phyloP scores from a whole-genome alignment of 2,797 vertebrate genomes.

The Acomys russatus region DNA sequence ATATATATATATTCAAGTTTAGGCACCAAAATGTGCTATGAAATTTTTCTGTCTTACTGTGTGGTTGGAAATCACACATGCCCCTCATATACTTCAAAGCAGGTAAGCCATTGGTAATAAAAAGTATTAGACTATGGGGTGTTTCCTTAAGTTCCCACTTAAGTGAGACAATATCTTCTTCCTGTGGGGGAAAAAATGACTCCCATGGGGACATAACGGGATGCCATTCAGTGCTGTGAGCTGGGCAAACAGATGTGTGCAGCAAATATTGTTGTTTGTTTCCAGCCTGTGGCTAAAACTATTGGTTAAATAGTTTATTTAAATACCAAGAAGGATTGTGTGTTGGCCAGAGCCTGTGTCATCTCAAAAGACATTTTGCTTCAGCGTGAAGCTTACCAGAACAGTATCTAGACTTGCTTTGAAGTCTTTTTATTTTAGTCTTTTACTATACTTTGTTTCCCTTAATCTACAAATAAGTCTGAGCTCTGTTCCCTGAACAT shows the following conservation, averaged over 20 bases:
- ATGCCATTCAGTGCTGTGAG: background rate
- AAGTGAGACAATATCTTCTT: constrained; percentile 25
- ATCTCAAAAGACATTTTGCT: constrained; percentile 53
- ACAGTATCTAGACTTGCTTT: background rate
- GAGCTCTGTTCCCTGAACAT: background rate
- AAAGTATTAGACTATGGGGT: constrained; percentile 64
- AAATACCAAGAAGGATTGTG: constrained; percentile 62
- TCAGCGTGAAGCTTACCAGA: constrained; percentile 1
- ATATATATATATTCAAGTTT: background rate
- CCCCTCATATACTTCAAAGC: constrained; percentile 50
- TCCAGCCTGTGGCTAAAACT: constrained; percentile 27
- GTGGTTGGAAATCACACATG: constrained; percentile 59
- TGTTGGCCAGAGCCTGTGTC: constrained; percentile 5
- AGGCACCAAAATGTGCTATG: constrained; percentile 79
- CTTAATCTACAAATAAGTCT: background rate
- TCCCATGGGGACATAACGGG: background rate
- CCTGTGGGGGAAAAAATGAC: constrained; percentile 44
- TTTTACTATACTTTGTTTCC: background rate
- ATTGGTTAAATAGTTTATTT: constrained; percentile 71
- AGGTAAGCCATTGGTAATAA: constrained; percentile 59
- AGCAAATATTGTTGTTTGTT: constrained; percentile 15
- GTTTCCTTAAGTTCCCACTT: constrained; percentile 74
- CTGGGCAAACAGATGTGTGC: background rate
- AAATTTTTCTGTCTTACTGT: constrained; percentile 70
- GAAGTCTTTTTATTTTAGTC: constrained; percentile 32